Evolutionary conservation across 2,113 vertebrate species (phyloP).

Genomic region (Hipposideros armiger): DNA sequence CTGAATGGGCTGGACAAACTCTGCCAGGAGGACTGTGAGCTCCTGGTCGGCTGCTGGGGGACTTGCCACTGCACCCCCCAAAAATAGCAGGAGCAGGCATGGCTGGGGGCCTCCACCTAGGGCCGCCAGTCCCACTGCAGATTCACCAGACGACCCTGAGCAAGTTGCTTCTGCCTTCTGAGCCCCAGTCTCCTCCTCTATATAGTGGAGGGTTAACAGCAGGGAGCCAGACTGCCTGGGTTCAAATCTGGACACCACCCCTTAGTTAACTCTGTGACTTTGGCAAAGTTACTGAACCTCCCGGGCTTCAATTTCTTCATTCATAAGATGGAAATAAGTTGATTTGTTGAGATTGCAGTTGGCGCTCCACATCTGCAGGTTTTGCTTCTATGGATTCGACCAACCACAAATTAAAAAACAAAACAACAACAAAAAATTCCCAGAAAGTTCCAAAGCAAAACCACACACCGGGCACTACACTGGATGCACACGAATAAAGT

Average conservation of each 20-base stretch:
- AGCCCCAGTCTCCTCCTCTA: conserved; percentile 43
- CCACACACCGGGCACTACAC: not conserved
- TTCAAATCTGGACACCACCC: not conserved
- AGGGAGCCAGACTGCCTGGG: not conserved
- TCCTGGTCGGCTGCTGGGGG: conserved; percentile 2
- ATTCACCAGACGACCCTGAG: rapidly evolving
- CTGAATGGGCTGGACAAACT: not conserved
- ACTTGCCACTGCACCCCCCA: not conserved
- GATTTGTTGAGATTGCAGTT: conserved; percentile 34
- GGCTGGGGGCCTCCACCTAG: not conserved
- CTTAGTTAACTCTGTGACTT: rapidly evolving
- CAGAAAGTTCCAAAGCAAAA: not conserved
- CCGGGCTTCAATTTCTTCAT: conserved; percentile 45
- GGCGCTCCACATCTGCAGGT: not conserved
- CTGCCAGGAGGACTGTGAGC: conserved; percentile 64
- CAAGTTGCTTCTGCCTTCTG: not conserved
- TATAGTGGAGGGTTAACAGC: not conserved
- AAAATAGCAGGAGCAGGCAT: not conserved
- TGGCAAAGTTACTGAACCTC: not conserved
- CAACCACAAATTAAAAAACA: not conserved
- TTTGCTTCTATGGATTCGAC: not conserved
- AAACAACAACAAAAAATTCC: too few species aligned
- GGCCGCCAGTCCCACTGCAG: not conserved
- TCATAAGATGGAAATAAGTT: conserved; percentile 62
- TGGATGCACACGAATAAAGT: not conserved